These are phyloP conservation scores for Lasiommata megera DNA, from an alignment of 2,888 invertebrate species.

Conservation along the genomic window DNA sequence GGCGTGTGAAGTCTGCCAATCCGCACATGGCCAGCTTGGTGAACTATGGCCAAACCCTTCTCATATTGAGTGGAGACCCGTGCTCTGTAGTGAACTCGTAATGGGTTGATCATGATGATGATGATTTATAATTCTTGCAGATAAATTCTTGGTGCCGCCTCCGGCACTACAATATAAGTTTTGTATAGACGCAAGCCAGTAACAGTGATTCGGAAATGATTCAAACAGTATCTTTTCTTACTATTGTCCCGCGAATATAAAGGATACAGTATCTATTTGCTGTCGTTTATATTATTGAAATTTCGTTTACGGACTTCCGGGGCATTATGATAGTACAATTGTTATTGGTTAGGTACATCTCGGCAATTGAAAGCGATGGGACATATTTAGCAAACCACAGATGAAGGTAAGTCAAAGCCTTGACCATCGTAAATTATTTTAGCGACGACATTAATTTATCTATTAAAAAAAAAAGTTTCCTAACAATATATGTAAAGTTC, in stretches of 20 bases:
- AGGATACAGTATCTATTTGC: slow-evolving; percentile 63
- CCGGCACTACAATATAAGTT: slow-evolving; percentile 18
- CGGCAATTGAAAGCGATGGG: slow-evolving; percentile 5
- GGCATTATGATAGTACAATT: slow-evolving; percentile 50
- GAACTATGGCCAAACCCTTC: too few relatives aligned
- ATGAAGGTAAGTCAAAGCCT: slow-evolving; percentile 31
- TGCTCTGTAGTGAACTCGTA: too few relatives aligned
- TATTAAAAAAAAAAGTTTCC: too few relatives aligned
- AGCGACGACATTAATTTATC: too few relatives aligned
- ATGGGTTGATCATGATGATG: too few relatives aligned
- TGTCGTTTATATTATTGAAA: slow-evolving; percentile 63
- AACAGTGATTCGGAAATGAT: slow-evolving; percentile 41
- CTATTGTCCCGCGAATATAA: slow-evolving; percentile 52
- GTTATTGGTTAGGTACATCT: slow-evolving; percentile 27
- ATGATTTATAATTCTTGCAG: too few relatives aligned
- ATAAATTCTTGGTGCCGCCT: not conserved
- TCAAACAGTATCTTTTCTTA: slow-evolving; percentile 28
- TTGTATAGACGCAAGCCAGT: slow-evolving; percentile 39
- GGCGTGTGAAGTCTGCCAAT: too few relatives aligned
- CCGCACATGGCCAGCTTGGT: too few relatives aligned
- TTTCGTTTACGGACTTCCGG: slow-evolving; percentile 64
- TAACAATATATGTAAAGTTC: too few relatives aligned
- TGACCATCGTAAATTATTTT: not conserved
- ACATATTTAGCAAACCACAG: slow-evolving; percentile 49
- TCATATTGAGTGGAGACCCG: too few relatives aligned